These are phyloP conservation scores for Mormyrops boulengeri DNA, from an alignment of 2,797 vertebrate species.

Conservation along the genomic window DNA sequence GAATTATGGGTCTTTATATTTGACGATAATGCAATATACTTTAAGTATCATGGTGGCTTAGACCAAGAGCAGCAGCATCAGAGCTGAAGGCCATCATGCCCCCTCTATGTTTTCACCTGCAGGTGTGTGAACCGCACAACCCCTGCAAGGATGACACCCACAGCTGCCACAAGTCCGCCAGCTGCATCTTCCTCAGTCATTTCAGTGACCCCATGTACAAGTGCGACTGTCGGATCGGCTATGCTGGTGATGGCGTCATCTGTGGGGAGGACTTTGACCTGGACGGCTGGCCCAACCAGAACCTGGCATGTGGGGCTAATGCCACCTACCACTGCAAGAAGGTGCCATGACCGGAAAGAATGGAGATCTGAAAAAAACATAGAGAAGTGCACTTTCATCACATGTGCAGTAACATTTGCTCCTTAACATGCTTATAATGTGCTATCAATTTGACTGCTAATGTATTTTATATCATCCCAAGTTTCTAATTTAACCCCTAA, in stretches of 20 bases:
- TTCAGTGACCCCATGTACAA: constrained; percentile 85
- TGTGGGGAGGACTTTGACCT: constrained; percentile 92
- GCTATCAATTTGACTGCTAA: neutral
- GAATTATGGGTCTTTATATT: neutral
- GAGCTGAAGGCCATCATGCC: neutral
- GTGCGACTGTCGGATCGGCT: constrained; percentile 82
- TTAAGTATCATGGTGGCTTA: neutral
- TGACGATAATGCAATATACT: neutral
- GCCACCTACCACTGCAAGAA: constrained; percentile 84
- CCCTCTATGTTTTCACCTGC: neutral
- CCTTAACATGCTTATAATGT: neutral
- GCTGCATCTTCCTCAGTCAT: constrained; percentile 83
- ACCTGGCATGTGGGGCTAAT: constrained; percentile 78
- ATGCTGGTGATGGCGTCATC: constrained; percentile 82
- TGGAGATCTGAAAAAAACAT: neutral
- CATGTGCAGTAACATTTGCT: neutral
- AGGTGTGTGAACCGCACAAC: constrained; percentile 92
- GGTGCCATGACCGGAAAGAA: constrained; percentile 52
- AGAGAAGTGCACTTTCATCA: neutral
- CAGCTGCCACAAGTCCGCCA: constrained; percentile 76
- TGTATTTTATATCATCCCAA: neutral
- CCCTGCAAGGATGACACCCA: constrained; percentile 90
- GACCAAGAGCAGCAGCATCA: neutral
- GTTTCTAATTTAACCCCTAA: neutral
- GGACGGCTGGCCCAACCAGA: constrained; percentile 91